Evolutionary conservation across 2,888 invertebrate species (phyloP).

Genomic region (Lasiommata megera): DNA sequence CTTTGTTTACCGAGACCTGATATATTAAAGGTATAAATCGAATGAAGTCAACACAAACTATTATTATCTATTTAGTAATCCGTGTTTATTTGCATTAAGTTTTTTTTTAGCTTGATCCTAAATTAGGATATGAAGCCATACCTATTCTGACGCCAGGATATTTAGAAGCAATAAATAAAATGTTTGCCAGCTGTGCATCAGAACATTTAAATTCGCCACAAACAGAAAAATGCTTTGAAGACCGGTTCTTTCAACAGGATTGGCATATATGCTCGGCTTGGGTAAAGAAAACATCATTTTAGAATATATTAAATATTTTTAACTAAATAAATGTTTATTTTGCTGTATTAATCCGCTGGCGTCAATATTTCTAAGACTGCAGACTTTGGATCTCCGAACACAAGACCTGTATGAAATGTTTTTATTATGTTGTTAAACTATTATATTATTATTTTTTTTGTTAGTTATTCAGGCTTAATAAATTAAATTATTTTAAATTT

Average conservation of each 20-base stretch:
- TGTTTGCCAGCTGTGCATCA: slow-evolving; percentile 46
- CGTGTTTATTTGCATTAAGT: not conserved
- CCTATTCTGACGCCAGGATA: slow-evolving; percentile 61
- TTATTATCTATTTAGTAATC: no score
- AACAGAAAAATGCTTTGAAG: slow-evolving; percentile 65
- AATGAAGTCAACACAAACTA: no score
- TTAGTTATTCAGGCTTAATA: no score
- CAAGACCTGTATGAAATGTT: no score
- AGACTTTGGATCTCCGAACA: no score
- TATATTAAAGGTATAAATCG: slow-evolving; percentile 30
- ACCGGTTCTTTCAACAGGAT: slow-evolving; percentile 51
- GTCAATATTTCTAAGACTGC: no score
- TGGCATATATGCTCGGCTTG: slow-evolving; percentile 68
- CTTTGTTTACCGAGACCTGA: slow-evolving; percentile 68
- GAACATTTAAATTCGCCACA: slow-evolving; percentile 59
- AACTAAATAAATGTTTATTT: no score
- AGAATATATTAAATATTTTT: no score
- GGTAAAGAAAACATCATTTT: slow-evolving; percentile 42
- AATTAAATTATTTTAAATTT: no score
- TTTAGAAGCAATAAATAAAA: slow-evolving; percentile 56
- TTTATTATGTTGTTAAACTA: no score
- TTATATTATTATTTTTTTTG: no score
- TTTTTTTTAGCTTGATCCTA: slow-evolving; percentile 48
- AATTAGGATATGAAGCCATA: slow-evolving; percentile 75
- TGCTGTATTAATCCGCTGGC: no score